phyloP scores from a whole-genome alignment of 2,113 vertebrate species.

The Pimephales promelas region DNA sequence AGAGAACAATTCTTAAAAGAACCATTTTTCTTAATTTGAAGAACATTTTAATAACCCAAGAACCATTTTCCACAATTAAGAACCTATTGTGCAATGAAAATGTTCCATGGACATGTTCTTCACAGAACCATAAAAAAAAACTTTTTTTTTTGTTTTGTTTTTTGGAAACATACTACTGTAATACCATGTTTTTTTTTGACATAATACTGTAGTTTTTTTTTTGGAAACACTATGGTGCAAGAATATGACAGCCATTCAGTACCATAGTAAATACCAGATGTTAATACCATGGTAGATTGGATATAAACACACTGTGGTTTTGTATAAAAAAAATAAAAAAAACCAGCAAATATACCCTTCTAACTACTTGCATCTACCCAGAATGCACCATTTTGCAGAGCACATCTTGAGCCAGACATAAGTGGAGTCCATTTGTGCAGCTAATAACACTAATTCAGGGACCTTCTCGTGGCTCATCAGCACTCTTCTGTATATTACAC shows the following conservation, averaged over 20 bases:
- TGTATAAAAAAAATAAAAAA: neutral
- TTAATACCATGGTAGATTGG: neutral
- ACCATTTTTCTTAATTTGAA: too few species aligned
- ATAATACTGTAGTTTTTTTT: neutral
- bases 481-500: neutral
- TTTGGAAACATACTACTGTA: neutral
- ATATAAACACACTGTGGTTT: neutral
- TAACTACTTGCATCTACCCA: neutral
- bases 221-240: neutral
- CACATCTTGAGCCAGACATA: slow-evolving; percentile 5
- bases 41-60: too few species aligned
- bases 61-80: too few species aligned
- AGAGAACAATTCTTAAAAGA: too few species aligned
- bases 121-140: too few species aligned
- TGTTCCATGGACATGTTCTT: too few species aligned
- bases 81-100: too few species aligned
- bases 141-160: too few species aligned
- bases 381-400: neutral
- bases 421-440: slow-evolving; percentile 27
- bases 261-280: too few species aligned
- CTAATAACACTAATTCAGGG: slow-evolving; percentile 17
- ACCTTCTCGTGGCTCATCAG: neutral
- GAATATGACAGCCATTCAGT: too few species aligned
- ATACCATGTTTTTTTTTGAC: neutral
- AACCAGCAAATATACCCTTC: neutral